A percentile compares a stretch with the other conserved stretches of the same genome.
Conservation (phyloP, 2,113 vertebrate genomes). For the Antechinus flavipes region DNA sequence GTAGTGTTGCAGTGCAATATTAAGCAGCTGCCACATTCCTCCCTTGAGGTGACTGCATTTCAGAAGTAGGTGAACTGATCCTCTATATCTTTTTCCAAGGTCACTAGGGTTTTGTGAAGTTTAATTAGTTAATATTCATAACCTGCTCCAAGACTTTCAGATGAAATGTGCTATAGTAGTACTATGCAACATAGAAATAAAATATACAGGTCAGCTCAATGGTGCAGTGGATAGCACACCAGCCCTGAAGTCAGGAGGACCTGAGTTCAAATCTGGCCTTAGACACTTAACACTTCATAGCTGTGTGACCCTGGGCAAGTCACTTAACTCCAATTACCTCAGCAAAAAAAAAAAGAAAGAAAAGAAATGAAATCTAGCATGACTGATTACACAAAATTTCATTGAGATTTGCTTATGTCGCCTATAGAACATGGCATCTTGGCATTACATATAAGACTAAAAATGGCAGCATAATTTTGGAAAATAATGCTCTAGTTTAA, state of each 20-base stretch:
- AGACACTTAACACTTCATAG: no score
- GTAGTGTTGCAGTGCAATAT: conserved; percentile 31
- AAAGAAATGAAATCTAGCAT: neutral
- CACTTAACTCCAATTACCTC: no score
- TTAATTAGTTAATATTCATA: conserved; percentile 69
- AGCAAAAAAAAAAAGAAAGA: no score
- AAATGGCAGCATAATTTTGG: neutral
- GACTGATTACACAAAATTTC: neutral
- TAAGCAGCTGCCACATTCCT: conserved; percentile 50
- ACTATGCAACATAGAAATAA: conserved; percentile 17
- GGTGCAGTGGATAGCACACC: no score
- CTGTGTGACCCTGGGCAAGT: no score
- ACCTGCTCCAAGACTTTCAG: conserved; percentile 49
- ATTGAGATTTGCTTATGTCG: neutral
- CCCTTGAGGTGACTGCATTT: conserved; percentile 69
- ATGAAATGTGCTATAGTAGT: conserved; percentile 34
- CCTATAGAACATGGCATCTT: neutral
- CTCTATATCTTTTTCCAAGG: neutral
- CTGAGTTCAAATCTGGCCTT: no score
- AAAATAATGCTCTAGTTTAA: neutral
- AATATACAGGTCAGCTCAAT: neutral
- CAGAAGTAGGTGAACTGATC: conserved; percentile 62
- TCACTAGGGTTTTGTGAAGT: conserved; percentile 57
- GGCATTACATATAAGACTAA: neutral
- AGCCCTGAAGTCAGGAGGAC: no score